phyloP scores from a whole-genome alignment of 2,797 vertebrate genomes.

The Anguilla obscura region DNA sequence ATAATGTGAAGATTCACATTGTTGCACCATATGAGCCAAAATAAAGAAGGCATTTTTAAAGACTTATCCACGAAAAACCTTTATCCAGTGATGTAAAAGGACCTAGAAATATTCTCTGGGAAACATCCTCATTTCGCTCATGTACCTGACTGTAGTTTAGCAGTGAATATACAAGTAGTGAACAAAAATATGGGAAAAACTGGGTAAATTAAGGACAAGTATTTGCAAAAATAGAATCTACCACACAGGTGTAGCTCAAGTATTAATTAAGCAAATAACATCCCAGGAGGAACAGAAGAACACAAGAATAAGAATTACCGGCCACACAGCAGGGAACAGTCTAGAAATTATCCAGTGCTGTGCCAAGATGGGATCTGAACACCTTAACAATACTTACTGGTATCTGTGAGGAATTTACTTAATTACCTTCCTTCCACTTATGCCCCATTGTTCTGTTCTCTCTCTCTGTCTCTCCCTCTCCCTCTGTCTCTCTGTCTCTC shows the following conservation, averaged over 20 bases:
- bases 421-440: too few relatives aligned
- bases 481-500: not conserved
- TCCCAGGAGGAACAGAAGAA: not conserved
- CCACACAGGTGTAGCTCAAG: not conserved
- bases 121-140: too few relatives aligned
- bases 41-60: not conserved
- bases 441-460: not conserved
- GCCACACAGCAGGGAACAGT: not conserved
- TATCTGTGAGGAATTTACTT: too few relatives aligned
- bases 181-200: too few relatives aligned
- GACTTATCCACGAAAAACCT: not conserved
- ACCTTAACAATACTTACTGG: too few relatives aligned
- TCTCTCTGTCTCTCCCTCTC: not conserved
- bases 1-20: conserved; percentile 24
- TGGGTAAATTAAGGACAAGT: too few relatives aligned
- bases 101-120: not conserved
- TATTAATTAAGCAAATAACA: not conserved
- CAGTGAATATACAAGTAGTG: too few relatives aligned
- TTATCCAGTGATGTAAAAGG: not conserved
- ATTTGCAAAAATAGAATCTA: too few relatives aligned
- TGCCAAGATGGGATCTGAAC: too few relatives aligned
- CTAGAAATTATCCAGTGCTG: too few relatives aligned
- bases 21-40: not conserved
- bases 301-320: not conserved
- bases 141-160: too few relatives aligned